Evolutionary conservation across 2,113 vertebrate species (phyloP).

Genomic region (Pogonocichla stellata): DNA sequence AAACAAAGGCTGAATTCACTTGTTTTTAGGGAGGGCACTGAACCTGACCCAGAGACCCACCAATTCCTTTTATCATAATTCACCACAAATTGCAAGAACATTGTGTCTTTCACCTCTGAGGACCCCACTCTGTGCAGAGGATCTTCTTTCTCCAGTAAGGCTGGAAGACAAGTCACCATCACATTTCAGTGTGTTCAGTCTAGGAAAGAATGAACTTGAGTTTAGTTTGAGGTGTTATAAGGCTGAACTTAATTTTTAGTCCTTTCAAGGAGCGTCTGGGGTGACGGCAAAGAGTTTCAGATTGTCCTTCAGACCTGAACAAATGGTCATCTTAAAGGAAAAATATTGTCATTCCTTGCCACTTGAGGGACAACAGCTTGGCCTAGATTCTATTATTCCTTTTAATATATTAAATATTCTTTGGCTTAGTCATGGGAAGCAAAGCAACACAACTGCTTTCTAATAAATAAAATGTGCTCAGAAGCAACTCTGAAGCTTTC

Average conservation of each 20-base stretch:
- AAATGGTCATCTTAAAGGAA: not conserved
- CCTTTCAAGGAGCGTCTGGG: not conserved
- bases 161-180: not conserved
- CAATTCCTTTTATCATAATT: not conserved
- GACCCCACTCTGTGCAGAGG: not conserved
- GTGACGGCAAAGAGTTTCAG: not conserved
- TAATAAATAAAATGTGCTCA: constrained; percentile 68
- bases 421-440: constrained; percentile 54
- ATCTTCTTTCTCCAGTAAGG: not conserved
- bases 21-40: not conserved
- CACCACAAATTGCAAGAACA: not conserved
- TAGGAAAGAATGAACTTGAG: not conserved
- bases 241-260: not conserved
- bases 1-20: not conserved
- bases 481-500: constrained; percentile 44
- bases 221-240: not conserved
- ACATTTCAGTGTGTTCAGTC: not conserved
- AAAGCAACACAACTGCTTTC: constrained; percentile 63
- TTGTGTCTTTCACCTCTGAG: not conserved
- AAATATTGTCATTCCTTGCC: not conserved
- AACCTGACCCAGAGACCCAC: not conserved
- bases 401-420: constrained; percentile 63
- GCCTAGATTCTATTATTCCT: constrained; percentile 10
- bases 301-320: not conserved
- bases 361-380: constrained; percentile 22